Conservation (phyloP, 2,888 invertebrate genomes). For the Patella pellucida region DNA sequence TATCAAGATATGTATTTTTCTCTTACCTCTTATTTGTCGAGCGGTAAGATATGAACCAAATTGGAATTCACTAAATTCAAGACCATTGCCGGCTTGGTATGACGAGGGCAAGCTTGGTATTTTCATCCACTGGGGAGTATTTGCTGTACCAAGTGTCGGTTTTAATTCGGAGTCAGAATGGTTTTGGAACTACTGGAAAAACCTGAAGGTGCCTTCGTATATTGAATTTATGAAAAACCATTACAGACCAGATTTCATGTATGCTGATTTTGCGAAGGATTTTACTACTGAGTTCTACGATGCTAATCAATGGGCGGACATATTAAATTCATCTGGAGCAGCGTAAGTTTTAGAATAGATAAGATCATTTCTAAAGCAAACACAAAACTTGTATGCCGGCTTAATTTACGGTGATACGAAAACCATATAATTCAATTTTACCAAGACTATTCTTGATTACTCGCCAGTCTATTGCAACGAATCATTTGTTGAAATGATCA, state of each 20-base stretch:
- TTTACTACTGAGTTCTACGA: slow-evolving; percentile 91
- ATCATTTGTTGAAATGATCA: no score
- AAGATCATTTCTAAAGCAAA: no score
- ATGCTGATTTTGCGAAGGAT: slow-evolving; percentile 89
- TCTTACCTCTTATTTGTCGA: no score
- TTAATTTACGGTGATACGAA: no score
- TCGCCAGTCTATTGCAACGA: no score
- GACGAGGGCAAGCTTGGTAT: slow-evolving; percentile 72
- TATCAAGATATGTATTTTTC: no score
- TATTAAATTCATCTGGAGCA: slow-evolving; percentile 88
- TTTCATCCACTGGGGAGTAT: slow-evolving; percentile 73
- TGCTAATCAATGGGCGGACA: slow-evolving; percentile 84
- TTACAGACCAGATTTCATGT: slow-evolving; percentile 87
- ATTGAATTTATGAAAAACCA: slow-evolving; percentile 83
- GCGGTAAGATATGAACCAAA: slow-evolving; percentile 45
- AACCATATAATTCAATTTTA: no score
- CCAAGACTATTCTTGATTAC: no score
- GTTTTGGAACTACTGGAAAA: slow-evolving; percentile 89
- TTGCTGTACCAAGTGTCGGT: slow-evolving; percentile 62
- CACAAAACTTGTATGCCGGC: no score
- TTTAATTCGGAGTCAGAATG: slow-evolving; percentile 77
- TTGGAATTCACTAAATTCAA: slow-evolving; percentile 71
- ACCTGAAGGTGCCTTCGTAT: slow-evolving; percentile 68
- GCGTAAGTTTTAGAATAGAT: slow-evolving; percentile 74
- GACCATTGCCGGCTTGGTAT: slow-evolving; percentile 71